These are phyloP conservation scores for Trachurus trachurus DNA, from an alignment of 2,797 vertebrate genomes.

Conservation along the genomic window DNA sequence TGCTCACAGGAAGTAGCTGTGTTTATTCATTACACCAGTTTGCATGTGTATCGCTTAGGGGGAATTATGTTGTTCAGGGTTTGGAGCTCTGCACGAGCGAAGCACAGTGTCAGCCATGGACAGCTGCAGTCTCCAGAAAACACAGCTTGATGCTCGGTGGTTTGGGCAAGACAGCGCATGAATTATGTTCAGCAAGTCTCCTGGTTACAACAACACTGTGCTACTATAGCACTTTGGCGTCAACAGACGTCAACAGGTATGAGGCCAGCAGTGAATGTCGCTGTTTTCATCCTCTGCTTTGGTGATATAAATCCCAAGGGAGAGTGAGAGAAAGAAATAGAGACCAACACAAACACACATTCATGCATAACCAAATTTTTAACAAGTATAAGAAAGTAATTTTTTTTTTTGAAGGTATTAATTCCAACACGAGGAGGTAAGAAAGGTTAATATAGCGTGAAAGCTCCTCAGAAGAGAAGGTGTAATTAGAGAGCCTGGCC, in stretches of 20 bases:
- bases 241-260: slow-evolving; percentile 5
- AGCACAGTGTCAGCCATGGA: background rate
- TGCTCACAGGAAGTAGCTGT: background rate
- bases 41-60: background rate
- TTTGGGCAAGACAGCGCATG: slow-evolving; percentile 25
- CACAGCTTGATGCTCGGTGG: slow-evolving; percentile 10
- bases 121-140: slow-evolving; percentile 27
- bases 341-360: slow-evolving; percentile 1
- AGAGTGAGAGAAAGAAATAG: background rate
- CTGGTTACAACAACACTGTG: slow-evolving; percentile 23
- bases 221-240: slow-evolving; percentile 17
- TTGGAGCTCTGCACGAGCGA: slow-evolving; percentile 1
- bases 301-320: background rate
- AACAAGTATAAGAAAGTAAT: slow-evolving; percentile 6
- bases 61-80: background rate
- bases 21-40: slow-evolving; percentile 11
- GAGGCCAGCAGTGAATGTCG: background rate
- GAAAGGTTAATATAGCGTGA: slow-evolving; percentile 60
- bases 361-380: background rate
- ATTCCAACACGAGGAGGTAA: slow-evolving; percentile 32
- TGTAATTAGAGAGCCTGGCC: slow-evolving; percentile 61
- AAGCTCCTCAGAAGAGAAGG: slow-evolving; percentile 55
- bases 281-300: slow-evolving; percentile 9
- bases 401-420: background rate
- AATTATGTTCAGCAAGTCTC: slow-evolving; percentile 18